Base-by-base conservation (phyloP, 2,888 invertebrate species). In the Lasioglossum morio region DNA sequence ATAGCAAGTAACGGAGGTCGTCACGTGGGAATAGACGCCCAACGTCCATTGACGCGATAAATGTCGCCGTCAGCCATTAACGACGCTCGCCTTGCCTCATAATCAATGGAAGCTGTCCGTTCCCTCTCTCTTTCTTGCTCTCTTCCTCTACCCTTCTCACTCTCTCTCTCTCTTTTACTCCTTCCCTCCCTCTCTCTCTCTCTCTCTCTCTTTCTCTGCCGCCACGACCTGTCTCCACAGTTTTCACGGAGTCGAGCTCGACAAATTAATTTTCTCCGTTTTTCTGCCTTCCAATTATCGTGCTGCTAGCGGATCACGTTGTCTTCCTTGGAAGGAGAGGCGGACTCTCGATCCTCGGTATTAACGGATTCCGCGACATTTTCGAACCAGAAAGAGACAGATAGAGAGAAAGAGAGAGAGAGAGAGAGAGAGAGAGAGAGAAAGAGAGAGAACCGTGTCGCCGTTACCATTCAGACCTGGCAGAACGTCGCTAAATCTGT, bases 61-160 rank as follows among this genome's bases (percentile, higher is more conserved):
- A 93, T 93, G 92, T 92, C 91, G 91, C 89, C 92, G 94, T 92
- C 92, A 88, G 92, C 93, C 92, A 93, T 93, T 93, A 93, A 93
- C 92, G 91, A 92, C 91, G 87, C 89, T 91, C 88, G 89, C 89
- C 92, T 90, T 90, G 90, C 91, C 89, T 92, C 91, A 92, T 93
- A 93, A 94, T 94, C 94, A 94, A 94, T 94, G 93, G 92, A 92
- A 91, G 90, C 91, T 91, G 91, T 92, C 89, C 92, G 87, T 89
- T 86, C 87, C 88, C 79, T 76, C 84, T 83, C 84, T 23, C 72
- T 77, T 60, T 74, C 77, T 19, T 53, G 72, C 60, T 48, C 40
- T 34, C 66, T 40, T 37, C n/a, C 72, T 37, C 19, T 73, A 53
- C 4, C 34, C 12, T 43, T 40, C 48, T 57, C 73, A 34, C n/a